Base-by-base conservation (phyloP, 2,797 vertebrate genomes). In the Benthosema pterotum region DNA sequence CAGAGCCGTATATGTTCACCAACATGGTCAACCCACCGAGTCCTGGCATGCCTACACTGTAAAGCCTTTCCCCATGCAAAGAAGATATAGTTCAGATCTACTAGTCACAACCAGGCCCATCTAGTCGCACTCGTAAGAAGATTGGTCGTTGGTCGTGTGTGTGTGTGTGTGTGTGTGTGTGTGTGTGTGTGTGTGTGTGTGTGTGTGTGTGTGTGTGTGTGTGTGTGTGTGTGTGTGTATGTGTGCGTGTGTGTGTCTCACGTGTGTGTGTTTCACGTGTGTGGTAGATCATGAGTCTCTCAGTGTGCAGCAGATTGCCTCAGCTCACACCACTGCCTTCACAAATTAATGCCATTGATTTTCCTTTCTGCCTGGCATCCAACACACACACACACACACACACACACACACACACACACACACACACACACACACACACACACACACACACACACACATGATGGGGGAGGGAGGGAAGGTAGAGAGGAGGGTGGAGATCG, bases 301-400 rank as follows among this genome's bases (percentile, higher is more conserved):
- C 82, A 86, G 84, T 82, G 87, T 79, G 82, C 81, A 88, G 88
- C 83, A 90, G 87, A 92, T 90, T 92, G 88, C 87, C 80, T 90
- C 88, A 90, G 88, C 89, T 92, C 91, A 92, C 89, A 89, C 84
- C 88, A 89, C 77, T 90, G 90, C 87, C 83, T 91, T 83, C 38
- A 67, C 88, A 91, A 93, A 93, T 93, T 88, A 93, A 91, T 91
- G 86, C 85, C 81, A 93, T 93, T 90, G 90, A 93, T 93, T 92
- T 91, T 86, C 60, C 71, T 87, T 82, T 84, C 22, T 3, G 79
- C 79, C 74, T 71, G 67, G 63, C 67, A 43, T 87, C 81, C 81
- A 82, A 74, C 63, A 67, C 43, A 52, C 58, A 43, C 64, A 69
- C 28, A 52, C 5, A 47, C 22, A 42, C 51, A 17, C 57, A 12